These are phyloP conservation scores for Lepilemur septentrionalis DNA, from an alignment of 2,797 vertebrate species.

Conservation along the genomic window DNA sequence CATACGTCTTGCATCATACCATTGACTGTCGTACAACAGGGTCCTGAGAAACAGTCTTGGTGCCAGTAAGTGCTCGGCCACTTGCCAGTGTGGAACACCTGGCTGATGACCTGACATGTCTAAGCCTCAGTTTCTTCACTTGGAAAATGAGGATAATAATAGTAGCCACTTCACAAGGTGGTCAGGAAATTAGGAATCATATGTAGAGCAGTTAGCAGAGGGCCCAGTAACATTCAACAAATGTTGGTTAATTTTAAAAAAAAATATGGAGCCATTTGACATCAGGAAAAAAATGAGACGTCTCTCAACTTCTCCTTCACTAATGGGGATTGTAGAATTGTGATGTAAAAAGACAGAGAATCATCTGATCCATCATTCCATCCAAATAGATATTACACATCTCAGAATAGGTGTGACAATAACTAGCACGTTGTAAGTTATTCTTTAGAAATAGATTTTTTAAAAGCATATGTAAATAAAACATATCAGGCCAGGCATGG, in stretches of 20 bases:
- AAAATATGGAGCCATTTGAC: background rate
- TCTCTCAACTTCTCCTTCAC: background rate
- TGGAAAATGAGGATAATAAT: background rate
- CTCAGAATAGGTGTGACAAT: background rate
- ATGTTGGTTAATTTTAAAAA: background rate
- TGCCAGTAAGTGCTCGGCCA: background rate
- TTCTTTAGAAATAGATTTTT: background rate
- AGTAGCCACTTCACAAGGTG: background rate
- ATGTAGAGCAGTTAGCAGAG: background rate
- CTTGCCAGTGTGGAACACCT: background rate
- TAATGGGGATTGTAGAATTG: background rate
- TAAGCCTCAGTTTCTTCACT: background rate
- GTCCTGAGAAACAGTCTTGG: background rate
- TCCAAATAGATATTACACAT: rapidly evolving
- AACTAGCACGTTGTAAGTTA: background rate
- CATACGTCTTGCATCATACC: background rate
- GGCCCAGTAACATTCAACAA: background rate
- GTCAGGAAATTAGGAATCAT: background rate
- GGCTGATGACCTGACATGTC: background rate
- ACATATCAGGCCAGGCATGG: background rate
- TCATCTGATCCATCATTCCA: background rate
- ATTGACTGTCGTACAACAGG: background rate
- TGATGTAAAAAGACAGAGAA: background rate
- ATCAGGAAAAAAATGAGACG: background rate
- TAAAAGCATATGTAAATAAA: background rate